Evolutionary conservation across 2,888 invertebrate species (phyloP), one percentile per base, ranked within the genome.

Genomic region (Microplitis manilae): DNA sequence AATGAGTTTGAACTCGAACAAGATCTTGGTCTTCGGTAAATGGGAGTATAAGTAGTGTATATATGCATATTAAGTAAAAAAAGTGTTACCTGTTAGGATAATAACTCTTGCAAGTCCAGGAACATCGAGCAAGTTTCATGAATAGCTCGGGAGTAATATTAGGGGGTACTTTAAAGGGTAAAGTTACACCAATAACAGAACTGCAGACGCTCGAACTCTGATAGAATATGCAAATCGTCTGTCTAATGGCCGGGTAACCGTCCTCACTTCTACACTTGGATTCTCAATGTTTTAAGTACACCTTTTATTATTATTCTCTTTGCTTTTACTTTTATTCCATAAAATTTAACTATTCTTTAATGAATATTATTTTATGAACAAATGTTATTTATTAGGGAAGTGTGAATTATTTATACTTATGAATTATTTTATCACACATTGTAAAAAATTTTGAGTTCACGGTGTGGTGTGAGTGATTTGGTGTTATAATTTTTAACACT

Each of bases 151-250:
- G 80, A 79, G 79, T 84, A 82, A 86, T 85, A 84, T 84, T 84
- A 82, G 50, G 83, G 75, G 82, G 73, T 80, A 83, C 80, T 86
- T 86, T 82, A 82, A 83, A 81, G 81, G 81, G 78, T 79, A 78
- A 84, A 86, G 81, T 85, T 86, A 85, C 82, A 84, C 81, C 80
- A 82, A 84, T 85, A 84, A 83, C 81, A 84, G 83, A 85, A 84
- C 81, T 80, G 80, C 78, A 50, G 77, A 50, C 73, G 79, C 81
- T 77, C 77, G 76, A 78, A 81, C 78, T 79, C 75, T 80, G 81
- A 84, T 85, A 81, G 82, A 81, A 84, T 83, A 85, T 83, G 85
- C 80, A 85, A 86, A 85, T 85, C 81, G 81, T 76, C 79, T 82
- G 82, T 83, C 80, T 84, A 85, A 85, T 82, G 82, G 81, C 79